Evolutionary conservation across 2,888 invertebrate genomes (phyloP), one percentile per base, ranked within the genome.

Genomic region (Stenoptilia bipunctidactyla): DNA sequence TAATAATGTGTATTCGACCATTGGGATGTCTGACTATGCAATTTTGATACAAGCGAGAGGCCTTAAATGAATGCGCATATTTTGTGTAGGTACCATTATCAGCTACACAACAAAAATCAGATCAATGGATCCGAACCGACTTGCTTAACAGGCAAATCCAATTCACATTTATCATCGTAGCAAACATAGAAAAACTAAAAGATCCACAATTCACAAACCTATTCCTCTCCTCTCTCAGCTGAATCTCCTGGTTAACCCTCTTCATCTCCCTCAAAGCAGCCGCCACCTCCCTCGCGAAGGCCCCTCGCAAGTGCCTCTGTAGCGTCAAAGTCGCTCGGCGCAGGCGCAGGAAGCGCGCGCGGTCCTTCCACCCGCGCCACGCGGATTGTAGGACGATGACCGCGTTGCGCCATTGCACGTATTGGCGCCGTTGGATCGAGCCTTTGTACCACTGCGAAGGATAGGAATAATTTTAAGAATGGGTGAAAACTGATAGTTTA

Each of bases 241-340:
- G 87, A 88, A 94, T 93, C 80, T 94, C 93, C 60, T 92, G 91
- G 66, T 94, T 93, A 41, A 94, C 93, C 15, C 92, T 77, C 49
- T 90, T 85, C 93, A 96, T 95, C 80, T 96, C 95, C 4, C 94
- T 74, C 45, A 96, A 68, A 0, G 96, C 95, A 1, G 92, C 87
- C 0, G 95, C 95, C 43, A 89, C 94, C 75, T 96, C 95, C 46
- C 96, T 80, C 0, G 95, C 96, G 75, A 96, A 96, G 53, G 94
- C 94, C 2, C 96, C 96, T 8, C 96, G 80, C 46, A 96, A 74
- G 65, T 92, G 94, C 43, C 93, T 87, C 76, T 96, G 96, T 47
- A 96, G 92, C 13, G 94, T 90, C 50, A 96, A 86, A 0, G 92
- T 93, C 0, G 96, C 93, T 12, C 96, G 85, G n/a, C 94, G 86